A percentile compares a stretch with the other conserved stretches of the same genome.
Conservation (phyloP, 2,888 invertebrate genomes). For the Thumatha senex region DNA sequence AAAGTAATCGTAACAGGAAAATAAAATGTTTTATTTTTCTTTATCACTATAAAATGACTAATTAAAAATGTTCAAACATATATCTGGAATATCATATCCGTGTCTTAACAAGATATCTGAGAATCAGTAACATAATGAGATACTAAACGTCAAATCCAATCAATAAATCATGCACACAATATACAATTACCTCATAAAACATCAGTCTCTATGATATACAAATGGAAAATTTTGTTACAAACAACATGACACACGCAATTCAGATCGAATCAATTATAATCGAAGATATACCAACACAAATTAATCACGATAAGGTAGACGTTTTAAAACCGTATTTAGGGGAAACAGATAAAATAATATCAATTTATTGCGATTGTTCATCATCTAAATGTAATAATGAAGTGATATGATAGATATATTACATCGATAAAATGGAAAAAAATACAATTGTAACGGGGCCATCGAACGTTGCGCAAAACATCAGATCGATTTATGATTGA, state of each 20-base stretch:
- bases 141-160: constrained; percentile 4
- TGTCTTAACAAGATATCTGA: neutral
- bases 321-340: constrained; percentile 51
- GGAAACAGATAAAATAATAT: constrained; percentile 41
- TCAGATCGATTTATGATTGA: constrained; percentile 69
- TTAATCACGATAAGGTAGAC: constrained; percentile 46
- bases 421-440: constrained; percentile 44
- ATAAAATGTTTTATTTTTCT: neutral
- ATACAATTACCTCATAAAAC: constrained; percentile 5
- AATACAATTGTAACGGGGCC: constrained; percentile 54
- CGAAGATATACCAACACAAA: constrained; percentile 36
- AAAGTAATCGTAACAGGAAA: neutral
- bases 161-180: constrained; percentile 14
- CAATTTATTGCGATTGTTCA: constrained; percentile 50
- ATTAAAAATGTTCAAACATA: neutral
- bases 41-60: neutral
- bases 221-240: constrained; percentile 30
- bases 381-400: constrained; percentile 44
- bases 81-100: neutral
- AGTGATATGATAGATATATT: constrained; percentile 49
- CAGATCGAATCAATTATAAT: constrained; percentile 28
- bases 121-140: constrained; percentile 1
- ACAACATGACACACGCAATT: constrained; percentile 24
- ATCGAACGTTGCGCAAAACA: constrained; percentile 61
- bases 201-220: constrained; percentile 9